phyloP scores from a whole-genome alignment of 1,140 invertebrate genomes.

The Pseudomyrmex concolor region DNA sequence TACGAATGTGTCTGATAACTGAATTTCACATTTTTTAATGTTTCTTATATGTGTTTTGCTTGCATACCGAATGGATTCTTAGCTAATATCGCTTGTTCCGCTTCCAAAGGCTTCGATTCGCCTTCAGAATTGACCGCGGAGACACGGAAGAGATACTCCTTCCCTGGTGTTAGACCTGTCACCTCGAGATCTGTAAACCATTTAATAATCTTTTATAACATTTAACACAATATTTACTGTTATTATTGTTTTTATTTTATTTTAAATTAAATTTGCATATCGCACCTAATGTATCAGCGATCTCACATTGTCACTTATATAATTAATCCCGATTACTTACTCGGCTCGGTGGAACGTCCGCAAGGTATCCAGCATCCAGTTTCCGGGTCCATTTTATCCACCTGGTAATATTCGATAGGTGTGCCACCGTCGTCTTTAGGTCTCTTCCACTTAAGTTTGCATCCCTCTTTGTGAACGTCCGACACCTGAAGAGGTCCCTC shows the following conservation, averaged over 20 bases:
- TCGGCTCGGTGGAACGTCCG: conserved; percentile 92
- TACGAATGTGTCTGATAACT: background rate
- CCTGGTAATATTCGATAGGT: conserved; percentile 96
- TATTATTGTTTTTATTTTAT: no score
- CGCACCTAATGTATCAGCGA: background rate
- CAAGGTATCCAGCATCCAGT: conserved; percentile 98
- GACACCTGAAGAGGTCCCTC: conserved; percentile 95
- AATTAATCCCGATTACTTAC: conserved; percentile 80
- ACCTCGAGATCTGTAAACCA: conserved; percentile 89
- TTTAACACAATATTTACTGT: no score
- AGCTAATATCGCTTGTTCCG: conserved; percentile 94
- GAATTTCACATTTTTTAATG: background rate
- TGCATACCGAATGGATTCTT: conserved; percentile 96
- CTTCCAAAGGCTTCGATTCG: conserved; percentile 96
- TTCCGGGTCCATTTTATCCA: conserved; percentile 96
- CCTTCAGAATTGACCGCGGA: conserved; percentile 98
- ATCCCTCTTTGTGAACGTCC: conserved; percentile 96
- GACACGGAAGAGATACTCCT: conserved; percentile 98
- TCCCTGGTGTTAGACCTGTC: conserved; percentile 93
- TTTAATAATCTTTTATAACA: background rate
- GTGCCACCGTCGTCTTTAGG: conserved; percentile 95
- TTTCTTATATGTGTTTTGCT: background rate
- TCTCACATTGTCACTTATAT: no score
- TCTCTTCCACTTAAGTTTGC: conserved; percentile 97
- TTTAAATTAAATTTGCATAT: no score